Base-by-base conservation (phyloP, 2,113 vertebrate genomes). In the Anoura caudifer region DNA sequence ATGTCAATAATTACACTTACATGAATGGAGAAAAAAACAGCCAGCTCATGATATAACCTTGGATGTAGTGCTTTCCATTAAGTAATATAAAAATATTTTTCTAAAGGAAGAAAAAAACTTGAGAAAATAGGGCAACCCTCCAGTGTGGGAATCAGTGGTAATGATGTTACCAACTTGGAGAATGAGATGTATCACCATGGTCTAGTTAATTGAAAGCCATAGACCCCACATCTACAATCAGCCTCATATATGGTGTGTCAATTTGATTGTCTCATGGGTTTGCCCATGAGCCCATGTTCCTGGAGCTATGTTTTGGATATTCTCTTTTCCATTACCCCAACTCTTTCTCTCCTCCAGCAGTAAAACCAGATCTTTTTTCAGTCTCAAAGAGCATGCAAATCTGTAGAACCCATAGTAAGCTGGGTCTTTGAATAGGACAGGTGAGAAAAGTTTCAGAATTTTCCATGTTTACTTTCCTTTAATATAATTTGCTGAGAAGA, bases 201-300 rank as follows among this genome's bases (percentile, higher is more conserved):
- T n/a, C 77, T 76, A 16, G 43, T 59, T 96, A 87, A 97, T 24
- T 85, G 81, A 96, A 89, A 96, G 50, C 63, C 33, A 67, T 7
- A 84, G 38, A 70, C 4, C n/a, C 52, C 22, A 59, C n/a, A 47
- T 54, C 12, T 50, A 54, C 16, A 80, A 20, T 90, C 28, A 90
- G 17, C 80, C 19, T 95, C 75, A 70, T 56, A 65, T 56, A 36
- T 54, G 45, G 45, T 31, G 87, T 91, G 38, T 83, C 59, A 75
- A 84, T 91, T 43, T 82, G 67, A 83, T 17, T 76, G 33, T 90
- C 16, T 43, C 84, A 11, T 59, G 36, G 41, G 50, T 90, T 70
- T 90, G 4, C 4, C 50, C 43, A 69, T 52, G 31, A 77, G 17
- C 11, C 91, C 28, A 28, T 63, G 22, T 80, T 95, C 70, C 76